These are phyloP conservation scores for Aplocera efformata DNA, from an alignment of 2,888 invertebrate genomes.

Conservation along the genomic window DNA sequence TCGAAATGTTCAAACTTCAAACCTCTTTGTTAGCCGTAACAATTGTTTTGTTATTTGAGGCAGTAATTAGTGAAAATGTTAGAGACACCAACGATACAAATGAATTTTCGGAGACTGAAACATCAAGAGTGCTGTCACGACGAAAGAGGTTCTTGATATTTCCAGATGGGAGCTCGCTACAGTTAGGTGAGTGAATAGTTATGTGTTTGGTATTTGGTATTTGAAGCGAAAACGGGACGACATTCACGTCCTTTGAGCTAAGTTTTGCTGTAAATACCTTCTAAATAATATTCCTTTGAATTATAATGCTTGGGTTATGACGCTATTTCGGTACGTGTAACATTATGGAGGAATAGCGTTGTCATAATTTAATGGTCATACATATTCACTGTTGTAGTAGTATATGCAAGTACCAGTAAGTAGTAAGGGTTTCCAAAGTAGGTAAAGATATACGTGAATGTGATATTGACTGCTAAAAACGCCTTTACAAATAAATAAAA, in stretches of 20 bases:
- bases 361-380: too few relatives aligned
- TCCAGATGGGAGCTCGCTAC: slow-evolving; percentile 82
- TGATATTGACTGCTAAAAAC: too few relatives aligned
- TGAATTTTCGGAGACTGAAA: slow-evolving; percentile 41
- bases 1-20: slow-evolving; percentile 20
- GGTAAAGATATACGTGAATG: too few relatives aligned
- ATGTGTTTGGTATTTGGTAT: slow-evolving; percentile 31
- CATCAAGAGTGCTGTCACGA: slow-evolving; percentile 65
- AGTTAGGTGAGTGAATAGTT: slow-evolving; percentile 72
- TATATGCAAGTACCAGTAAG: too few relatives aligned
- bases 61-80: slow-evolving; percentile 40
- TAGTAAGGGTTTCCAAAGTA: too few relatives aligned
- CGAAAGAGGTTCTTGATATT: slow-evolving; percentile 81
- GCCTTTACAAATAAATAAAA: too few relatives aligned
- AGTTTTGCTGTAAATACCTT: slow-evolving; percentile 23
- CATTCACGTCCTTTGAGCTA: slow-evolving; percentile 28
- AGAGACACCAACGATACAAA: slow-evolving; percentile 38
- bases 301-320: slow-evolving; percentile 11
- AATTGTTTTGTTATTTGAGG: slow-evolving; percentile 35
- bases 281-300: slow-evolving; percentile 25
- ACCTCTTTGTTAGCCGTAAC: slow-evolving; percentile 26
- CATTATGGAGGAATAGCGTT: too few relatives aligned
- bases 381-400: too few relatives aligned
- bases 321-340: too few relatives aligned
- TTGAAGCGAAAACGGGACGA: slow-evolving; percentile 22